A percentile compares a stretch with the other conserved stretches of the same genome.
Evolutionary conservation across 2,113 vertebrate species (phyloP).

Genomic region (Colossoma macropomum): DNA sequence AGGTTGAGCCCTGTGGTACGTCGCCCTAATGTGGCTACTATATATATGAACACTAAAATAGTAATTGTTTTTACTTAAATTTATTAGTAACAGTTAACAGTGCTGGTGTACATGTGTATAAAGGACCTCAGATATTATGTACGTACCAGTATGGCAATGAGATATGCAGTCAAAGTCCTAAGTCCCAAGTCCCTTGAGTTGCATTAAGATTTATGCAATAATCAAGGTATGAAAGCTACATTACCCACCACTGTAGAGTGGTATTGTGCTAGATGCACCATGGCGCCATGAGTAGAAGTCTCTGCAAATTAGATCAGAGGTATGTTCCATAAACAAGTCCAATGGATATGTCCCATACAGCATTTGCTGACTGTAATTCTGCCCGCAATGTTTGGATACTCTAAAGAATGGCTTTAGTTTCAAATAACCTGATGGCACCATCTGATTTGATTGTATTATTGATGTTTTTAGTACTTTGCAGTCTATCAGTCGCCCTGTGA

Average conservation of each 20-base stretch:
- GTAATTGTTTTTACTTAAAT: background rate
- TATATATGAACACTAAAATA: no score
- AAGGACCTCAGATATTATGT: background rate
- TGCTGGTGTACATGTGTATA: background rate
- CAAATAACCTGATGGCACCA: constrained; percentile 28
- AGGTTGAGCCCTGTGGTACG: no score
- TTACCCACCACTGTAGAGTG: constrained; percentile 4
- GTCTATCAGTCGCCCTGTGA: constrained; percentile 6
- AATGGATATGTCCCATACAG: constrained; percentile 31
- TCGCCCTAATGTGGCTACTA: background rate
- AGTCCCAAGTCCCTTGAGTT: background rate
- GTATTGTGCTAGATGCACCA: constrained; percentile 22
- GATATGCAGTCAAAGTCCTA: background rate
- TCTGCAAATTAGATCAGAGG: constrained; percentile 22
- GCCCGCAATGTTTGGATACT: constrained; percentile 20
- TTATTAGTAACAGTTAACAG: background rate
- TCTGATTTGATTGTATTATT: constrained; percentile 52
- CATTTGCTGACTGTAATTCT: constrained; percentile 30
- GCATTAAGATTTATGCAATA: constrained; percentile 5
- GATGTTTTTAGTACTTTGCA: constrained; percentile 39
- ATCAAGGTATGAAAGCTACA: constrained; percentile 22
- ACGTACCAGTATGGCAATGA: background rate
- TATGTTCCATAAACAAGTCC: constrained; percentile 28
- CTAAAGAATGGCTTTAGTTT: background rate
- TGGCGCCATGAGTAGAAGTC: constrained; percentile 32